Base-by-base conservation (phyloP, 1,140 invertebrate species). In the Drosophila rufa region DNA sequence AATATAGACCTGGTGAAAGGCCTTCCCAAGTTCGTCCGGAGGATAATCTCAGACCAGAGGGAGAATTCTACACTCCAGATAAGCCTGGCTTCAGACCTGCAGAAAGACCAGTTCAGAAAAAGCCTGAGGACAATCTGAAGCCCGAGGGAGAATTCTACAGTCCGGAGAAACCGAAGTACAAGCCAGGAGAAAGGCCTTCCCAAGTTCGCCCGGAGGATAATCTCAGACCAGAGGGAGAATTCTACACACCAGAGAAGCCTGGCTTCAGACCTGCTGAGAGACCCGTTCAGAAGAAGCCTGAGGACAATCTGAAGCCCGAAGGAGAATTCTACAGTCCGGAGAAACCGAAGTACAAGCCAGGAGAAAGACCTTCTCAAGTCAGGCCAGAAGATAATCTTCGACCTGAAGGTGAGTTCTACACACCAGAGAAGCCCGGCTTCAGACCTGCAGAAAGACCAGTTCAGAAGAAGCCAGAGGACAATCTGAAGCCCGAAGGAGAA, bases 261-360 rank as follows among this genome's bases (percentile, higher is more conserved):
- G 45, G 45, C 1, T 79, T 40, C 48, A 38, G 42, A n/a, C 92
- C 92, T 11, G 92, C 75, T 27, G 93, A 94, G 67, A 65, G 93
- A 55, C 77, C 87, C 11, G 60, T 69, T 30, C 93, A 85, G 22
- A 93, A 80, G 43, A 80, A 78, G 57, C 48, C 46, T 17, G 50
- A 58, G 12, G 93, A 96, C 81, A 95, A 97, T 92, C 80, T 96
- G 1, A 90, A 92, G 6, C 94, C 95, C 8, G 96, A 96, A 86
- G 96, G 96, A 1, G 17, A 69, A 42, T 74, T 78, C 27, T 75
- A 68, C 19, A 73, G 76, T 22, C 94, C 93, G 0, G 93, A 94
- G 40, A 93, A 93, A 69, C 92, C 93, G 0, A 80, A 90, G 57
- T 94, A 91, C 85, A 70, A 71, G 33, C 94, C 93, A 22, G 95